Conservation (phyloP, 2,797 vertebrate species). For the Macroramphosus scolopax region DNA sequence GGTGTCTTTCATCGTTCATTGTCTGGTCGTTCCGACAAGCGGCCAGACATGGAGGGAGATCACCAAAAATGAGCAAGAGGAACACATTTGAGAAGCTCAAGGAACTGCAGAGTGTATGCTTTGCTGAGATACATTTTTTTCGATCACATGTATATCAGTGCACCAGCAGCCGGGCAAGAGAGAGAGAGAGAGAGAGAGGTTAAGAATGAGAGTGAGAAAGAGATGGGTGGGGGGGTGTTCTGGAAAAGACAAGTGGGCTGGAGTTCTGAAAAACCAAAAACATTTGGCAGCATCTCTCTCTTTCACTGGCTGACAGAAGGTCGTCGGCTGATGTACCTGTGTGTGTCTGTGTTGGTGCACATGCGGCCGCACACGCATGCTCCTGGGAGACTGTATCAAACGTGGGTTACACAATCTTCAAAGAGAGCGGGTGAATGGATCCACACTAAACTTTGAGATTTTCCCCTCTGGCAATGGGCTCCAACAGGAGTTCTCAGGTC, state of each 20-base stretch:
- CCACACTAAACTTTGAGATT: conserved; percentile 39
- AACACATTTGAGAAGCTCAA: conserved; percentile 4
- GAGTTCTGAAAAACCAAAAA: conserved; percentile 62
- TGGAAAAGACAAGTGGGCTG: conserved; percentile 63
- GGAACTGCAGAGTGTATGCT: conserved; percentile 33
- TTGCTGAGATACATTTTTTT: conserved; percentile 35
- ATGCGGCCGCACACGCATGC: conserved; percentile 46
- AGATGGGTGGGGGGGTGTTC: conserved; percentile 29
- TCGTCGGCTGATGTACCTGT: conserved; percentile 33
- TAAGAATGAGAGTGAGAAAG: conserved; percentile 14
- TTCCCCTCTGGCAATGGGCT: conserved; percentile 10
- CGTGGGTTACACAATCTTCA: conserved; percentile 41
- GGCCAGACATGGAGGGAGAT: conserved; percentile 3
- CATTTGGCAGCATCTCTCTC: conserved; percentile 62
- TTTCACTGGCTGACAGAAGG: conserved; percentile 50
- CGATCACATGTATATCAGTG: conserved; percentile 46
- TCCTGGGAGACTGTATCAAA: conserved; percentile 26
- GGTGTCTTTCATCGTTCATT: conserved; percentile 42
- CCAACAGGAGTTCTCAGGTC: conserved; percentile 12
- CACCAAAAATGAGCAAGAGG: conserved; percentile 1
- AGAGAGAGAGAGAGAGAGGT: conserved; percentile 18
- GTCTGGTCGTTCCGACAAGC: too few relatives aligned
- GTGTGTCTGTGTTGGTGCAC: conserved; percentile 25
- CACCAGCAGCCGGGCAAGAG: conserved; percentile 17
- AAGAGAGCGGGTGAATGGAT: conserved; percentile 31